A percentile compares a stretch with the other conserved stretches of the same genome.
These are phyloP conservation scores for Cyanoramphus novaezelandiae DNA, from an alignment of 2,113 vertebrate species.

Conservation along the genomic window DNA sequence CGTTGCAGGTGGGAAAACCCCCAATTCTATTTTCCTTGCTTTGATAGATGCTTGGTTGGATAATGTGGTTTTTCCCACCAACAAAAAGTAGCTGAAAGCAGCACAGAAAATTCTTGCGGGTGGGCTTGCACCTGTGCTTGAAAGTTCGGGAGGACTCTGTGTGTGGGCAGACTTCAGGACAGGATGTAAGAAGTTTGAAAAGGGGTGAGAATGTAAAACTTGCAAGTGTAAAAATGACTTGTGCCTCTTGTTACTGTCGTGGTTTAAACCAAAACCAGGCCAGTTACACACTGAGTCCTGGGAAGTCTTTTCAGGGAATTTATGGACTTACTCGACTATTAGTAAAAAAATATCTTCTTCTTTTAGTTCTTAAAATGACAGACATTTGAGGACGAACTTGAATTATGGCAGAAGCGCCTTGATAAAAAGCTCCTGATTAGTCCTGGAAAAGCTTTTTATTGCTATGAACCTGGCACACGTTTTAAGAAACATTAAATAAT, in stretches of 20 bases:
- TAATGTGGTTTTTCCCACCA: conserved; percentile 44
- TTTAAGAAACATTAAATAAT: background rate
- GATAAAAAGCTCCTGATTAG: conserved; percentile 38
- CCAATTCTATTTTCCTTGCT: background rate
- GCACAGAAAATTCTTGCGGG: conserved; percentile 1
- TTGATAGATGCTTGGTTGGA: conserved; percentile 48
- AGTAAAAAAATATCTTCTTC: background rate
- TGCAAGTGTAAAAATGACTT: background rate
- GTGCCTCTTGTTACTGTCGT: background rate
- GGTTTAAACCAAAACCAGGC: background rate
- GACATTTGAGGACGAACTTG: conserved; percentile 50
- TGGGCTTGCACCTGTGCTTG: conserved; percentile 25
- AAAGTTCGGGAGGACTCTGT: conserved; percentile 38
- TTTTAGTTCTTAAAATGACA: conserved; percentile 25
- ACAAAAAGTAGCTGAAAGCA: conserved; percentile 33
- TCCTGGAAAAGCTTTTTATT: conserved; percentile 41
- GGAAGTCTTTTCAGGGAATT: background rate
- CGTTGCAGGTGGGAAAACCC: background rate
- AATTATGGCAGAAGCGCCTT: conserved; percentile 49
- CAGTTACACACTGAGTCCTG: background rate
- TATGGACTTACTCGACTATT: background rate
- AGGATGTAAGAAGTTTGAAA: background rate
- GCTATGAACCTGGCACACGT: background rate
- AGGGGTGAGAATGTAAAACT: background rate
- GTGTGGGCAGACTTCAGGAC: conserved; percentile 66